These are phyloP conservation scores for Venturia canescens DNA, from an alignment of 1,140 invertebrate species.

Conservation along the genomic window DNA sequence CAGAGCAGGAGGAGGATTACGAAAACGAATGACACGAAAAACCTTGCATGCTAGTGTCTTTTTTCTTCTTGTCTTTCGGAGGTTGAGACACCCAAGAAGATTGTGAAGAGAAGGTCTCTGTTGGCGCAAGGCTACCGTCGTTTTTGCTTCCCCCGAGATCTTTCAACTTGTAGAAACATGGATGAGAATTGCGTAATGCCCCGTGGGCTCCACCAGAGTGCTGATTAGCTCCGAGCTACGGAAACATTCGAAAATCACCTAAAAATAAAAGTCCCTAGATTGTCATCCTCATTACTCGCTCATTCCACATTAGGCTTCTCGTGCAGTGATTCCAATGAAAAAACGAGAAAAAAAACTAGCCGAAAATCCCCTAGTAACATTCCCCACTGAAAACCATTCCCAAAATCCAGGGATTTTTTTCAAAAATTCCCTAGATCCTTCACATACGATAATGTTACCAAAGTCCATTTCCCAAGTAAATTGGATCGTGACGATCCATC, in stretches of 20 bases:
- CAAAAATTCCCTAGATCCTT: too few species aligned
- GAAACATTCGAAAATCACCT: background rate
- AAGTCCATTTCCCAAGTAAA: background rate
- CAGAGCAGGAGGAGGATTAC: background rate
- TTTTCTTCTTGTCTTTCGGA: too few species aligned
- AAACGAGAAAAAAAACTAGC: too few species aligned
- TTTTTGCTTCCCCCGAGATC: too few species aligned
- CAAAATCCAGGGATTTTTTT: too few species aligned
- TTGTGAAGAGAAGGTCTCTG: too few species aligned
- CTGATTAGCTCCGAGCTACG: background rate
- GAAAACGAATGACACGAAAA: slow-evolving; percentile 35
- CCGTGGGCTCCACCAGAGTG: background rate
- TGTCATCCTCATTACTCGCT: background rate
- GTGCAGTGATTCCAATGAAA: too few species aligned
- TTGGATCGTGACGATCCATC: background rate
- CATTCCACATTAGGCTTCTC: too few species aligned
- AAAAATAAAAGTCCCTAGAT: background rate
- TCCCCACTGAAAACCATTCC: too few species aligned
- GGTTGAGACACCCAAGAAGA: slow-evolving; percentile 13
- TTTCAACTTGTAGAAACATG: slow-evolving; percentile 1
- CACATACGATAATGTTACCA: too few species aligned
- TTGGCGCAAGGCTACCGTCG: too few species aligned
- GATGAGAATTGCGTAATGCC: background rate
- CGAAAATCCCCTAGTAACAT: too few species aligned
- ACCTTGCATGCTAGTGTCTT: background rate